phyloP scores from a whole-genome alignment of 2,888 invertebrate species.

The Tetrapedia diversipes region DNA sequence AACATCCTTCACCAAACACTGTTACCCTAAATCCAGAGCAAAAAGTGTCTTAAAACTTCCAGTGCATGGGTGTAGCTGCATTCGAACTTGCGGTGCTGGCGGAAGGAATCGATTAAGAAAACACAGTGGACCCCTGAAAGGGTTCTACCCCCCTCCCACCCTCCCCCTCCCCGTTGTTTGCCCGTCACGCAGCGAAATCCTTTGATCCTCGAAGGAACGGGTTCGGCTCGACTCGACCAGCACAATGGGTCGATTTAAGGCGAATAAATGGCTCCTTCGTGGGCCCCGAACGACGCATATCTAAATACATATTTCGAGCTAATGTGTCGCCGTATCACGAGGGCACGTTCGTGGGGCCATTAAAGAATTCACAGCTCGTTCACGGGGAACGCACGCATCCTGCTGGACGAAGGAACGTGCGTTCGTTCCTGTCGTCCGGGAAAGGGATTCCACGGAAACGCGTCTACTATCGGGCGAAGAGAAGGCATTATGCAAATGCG shows the following conservation, averaged over 20 bases:
- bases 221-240: neutral
- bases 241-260: conserved; percentile 32
- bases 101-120: conserved; percentile 22
- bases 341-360: conserved; percentile 67
- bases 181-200: conserved; percentile 12
- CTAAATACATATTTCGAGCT: conserved; percentile 64
- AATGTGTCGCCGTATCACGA: conserved; percentile 70
- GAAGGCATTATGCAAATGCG: conserved; percentile 49
- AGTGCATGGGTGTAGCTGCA: no score
- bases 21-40: no score
- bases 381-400: conserved; percentile 22
- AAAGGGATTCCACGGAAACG: conserved; percentile 57
- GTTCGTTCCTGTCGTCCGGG: conserved; percentile 16
- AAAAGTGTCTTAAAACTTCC: no score
- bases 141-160: no score
- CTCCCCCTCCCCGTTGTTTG: neutral
- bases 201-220: conserved; percentile 24
- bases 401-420: conserved; percentile 19
- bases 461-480: conserved; percentile 25
- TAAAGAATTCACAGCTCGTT: conserved; percentile 39
- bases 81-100: neutral
- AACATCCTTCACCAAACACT: no score
- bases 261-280: conserved; percentile 44
- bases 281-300: conserved; percentile 44
- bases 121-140: neutral